A percentile compares a stretch with the other conserved stretches of the same genome.
Evolutionary conservation across 2,888 invertebrate genomes (phyloP).

Genomic region (Synanthedon andrenaeformis): DNA sequence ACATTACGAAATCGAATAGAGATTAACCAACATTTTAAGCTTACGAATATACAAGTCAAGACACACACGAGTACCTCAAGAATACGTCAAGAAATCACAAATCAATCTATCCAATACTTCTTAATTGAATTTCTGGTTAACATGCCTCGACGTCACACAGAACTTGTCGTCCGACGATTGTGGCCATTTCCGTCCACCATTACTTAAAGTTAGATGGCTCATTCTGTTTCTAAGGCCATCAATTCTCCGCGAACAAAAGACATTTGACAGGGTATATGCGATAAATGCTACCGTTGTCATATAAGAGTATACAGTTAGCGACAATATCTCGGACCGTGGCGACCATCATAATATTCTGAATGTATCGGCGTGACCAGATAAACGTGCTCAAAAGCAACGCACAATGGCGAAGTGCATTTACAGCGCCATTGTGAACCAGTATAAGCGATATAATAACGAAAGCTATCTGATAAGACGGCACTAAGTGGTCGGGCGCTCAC

Average conservation of each 20-base stretch:
- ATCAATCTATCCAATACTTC: background rate
- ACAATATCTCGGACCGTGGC: slow-evolving; percentile 12
- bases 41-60: too few species aligned
- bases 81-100: background rate
- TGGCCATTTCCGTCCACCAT: slow-evolving; percentile 2
- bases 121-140: background rate
- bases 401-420: slow-evolving; percentile 51
- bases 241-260: slow-evolving; percentile 15
- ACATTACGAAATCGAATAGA: background rate
- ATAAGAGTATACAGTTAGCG: slow-evolving; percentile 2
- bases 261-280: slow-evolving; percentile 14
- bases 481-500: slow-evolving; percentile 55
- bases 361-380: slow-evolving; percentile 32
- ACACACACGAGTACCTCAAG: background rate
- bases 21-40: background rate
- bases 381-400: slow-evolving; percentile 26
- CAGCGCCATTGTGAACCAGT: slow-evolving; percentile 46
- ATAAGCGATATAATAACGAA: slow-evolving; percentile 27
- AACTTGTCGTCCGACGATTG: slow-evolving; percentile 6
- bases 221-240: slow-evolving; percentile 10
- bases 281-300: slow-evolving; percentile 6
- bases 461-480: slow-evolving; percentile 50
- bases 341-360: slow-evolving; percentile 24
- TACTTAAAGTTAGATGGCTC: slow-evolving; percentile 2
- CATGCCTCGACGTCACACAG: slow-evolving; percentile 3